Evolutionary conservation across 2,888 invertebrate genomes (phyloP).

Genomic region (Ischnus inquisitorius): DNA sequence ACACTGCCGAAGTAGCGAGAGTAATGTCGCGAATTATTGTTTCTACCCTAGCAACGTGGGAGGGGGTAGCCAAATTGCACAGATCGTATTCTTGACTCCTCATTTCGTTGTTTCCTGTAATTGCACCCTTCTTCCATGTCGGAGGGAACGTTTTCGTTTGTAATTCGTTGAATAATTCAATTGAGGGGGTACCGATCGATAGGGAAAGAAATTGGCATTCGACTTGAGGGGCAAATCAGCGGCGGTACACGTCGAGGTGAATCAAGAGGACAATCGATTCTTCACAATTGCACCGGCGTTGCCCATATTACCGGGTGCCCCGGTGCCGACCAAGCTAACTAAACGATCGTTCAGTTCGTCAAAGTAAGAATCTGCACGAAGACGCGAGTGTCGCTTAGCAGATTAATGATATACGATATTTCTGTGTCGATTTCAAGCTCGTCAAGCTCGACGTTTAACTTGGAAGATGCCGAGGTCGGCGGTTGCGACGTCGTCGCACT

Average conservation of each 20-base stretch:
- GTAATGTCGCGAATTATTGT: background rate
- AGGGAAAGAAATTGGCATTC: constrained; percentile 79
- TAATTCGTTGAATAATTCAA: background rate
- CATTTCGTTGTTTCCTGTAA: no score
- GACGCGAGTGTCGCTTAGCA: background rate
- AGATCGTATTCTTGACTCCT: background rate
- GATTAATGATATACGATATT: background rate
- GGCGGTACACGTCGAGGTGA: constrained; percentile 71
- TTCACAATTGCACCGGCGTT: constrained; percentile 83
- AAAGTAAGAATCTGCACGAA: constrained; percentile 74
- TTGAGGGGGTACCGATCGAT: background rate
- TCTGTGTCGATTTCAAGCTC: constrained; percentile 67
- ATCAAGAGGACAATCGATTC: constrained; percentile 77
- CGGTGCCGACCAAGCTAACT: constrained; percentile 80
- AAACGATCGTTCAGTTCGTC: constrained; percentile 81
- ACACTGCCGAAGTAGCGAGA: background rate
- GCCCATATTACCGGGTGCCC: constrained; percentile 82
- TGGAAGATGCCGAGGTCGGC: constrained; percentile 80
- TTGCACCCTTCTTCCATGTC: no score
- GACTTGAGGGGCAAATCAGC: constrained; percentile 79
- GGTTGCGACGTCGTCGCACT: constrained; percentile 81
- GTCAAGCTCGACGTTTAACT: constrained; percentile 75
- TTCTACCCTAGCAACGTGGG: constrained; percentile 4
- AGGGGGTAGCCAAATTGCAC: background rate
- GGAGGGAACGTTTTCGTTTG: background rate